Evolutionary conservation across 2,888 invertebrate species (phyloP).

Genomic region (Protodeltote pygarga): DNA sequence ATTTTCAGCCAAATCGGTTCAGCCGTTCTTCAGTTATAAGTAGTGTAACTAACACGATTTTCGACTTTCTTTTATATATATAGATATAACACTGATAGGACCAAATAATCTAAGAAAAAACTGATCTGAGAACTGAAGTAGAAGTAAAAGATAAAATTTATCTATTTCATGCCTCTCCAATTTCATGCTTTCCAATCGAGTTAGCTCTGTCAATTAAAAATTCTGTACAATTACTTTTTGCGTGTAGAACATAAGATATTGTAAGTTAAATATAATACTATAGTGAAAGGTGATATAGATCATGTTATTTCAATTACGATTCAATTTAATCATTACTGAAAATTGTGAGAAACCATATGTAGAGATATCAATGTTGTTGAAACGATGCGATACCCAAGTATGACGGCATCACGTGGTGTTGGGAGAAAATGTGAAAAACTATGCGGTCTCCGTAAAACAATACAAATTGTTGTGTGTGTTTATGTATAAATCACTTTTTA

Average conservation of each 20-base stretch:
- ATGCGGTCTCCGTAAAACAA: slow-evolving; percentile 31
- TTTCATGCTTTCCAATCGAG: slow-evolving; percentile 65
- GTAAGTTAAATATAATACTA: slow-evolving; percentile 42
- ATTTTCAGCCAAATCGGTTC: no score
- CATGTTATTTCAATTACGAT: slow-evolving; percentile 28
- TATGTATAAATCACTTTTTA: slow-evolving; percentile 49
- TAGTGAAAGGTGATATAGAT: slow-evolving; percentile 45
- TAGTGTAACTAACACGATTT: no score
- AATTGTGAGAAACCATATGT: not conserved
- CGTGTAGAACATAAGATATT: slow-evolving; percentile 56
- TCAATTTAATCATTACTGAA: slow-evolving; percentile 9
- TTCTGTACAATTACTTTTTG: slow-evolving; percentile 65
- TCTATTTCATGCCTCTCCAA: slow-evolving; percentile 56
- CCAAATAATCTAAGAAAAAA: no score
- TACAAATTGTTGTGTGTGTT: slow-evolving; percentile 29
- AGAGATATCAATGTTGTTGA: no score
- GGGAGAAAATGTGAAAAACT: slow-evolving; percentile 32
- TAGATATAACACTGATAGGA: no score
- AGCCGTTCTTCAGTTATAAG: no score
- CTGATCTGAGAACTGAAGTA: slow-evolving; percentile 31
- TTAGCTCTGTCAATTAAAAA: slow-evolving; percentile 60
- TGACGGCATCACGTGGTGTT: not conserved
- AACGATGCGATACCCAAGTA: no score
- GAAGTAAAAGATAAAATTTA: slow-evolving; percentile 40
- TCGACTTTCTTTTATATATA: no score